Evolutionary conservation across 2,888 invertebrate species (phyloP), one percentile per base, ranked within the genome.

Genomic region (Athetis lepigone): DNA sequence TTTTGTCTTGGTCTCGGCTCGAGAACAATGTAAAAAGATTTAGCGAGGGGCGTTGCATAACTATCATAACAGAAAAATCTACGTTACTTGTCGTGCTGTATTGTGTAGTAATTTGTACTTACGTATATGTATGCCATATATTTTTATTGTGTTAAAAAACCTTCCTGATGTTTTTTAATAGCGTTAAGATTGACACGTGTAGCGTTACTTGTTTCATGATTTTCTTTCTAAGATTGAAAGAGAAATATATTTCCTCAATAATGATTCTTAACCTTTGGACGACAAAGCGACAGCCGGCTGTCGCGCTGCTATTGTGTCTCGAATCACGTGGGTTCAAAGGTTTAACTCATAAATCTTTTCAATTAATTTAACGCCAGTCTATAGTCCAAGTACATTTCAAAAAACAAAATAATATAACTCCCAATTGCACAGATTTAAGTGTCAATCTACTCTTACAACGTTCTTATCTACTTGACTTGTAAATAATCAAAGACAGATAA

Each of bases 21-120:
- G 76, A 78, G 80, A 84, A 86, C 85, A 85, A 85, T 85, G 86
- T 74, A 79, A 77, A 79, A 81, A 80, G 70, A 69, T 74, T 74
- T 69, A 68, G 62, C 63, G 70, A 65, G 50, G 72, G 62, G 56
- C 72, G 66, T 82, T 82, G 68, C 81, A 56, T 75, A 69, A 79
- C 59, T 18, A 47, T 62, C 40, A 57, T 61, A 56, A 56, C 19
- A 25, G 59, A 80, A 80, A 75, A 71, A 77, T 71, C 47, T 65
- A 62, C 49, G 33, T 51, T 70, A 66, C 40, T 70, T 65, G 62
- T 27, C 52, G 67, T 66, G 68, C 37, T 73, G 25, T 62, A 56
- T 19, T 33, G 49, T 63, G 56, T 56, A 56, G 71, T 59, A 39
- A 65, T 70, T 55, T 7, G 8, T 73, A 23, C n/a, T n/a, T 36